phyloP scores from a whole-genome alignment of 2,888 invertebrate genomes.

The Acanthosoma haemorrhoidale region DNA sequence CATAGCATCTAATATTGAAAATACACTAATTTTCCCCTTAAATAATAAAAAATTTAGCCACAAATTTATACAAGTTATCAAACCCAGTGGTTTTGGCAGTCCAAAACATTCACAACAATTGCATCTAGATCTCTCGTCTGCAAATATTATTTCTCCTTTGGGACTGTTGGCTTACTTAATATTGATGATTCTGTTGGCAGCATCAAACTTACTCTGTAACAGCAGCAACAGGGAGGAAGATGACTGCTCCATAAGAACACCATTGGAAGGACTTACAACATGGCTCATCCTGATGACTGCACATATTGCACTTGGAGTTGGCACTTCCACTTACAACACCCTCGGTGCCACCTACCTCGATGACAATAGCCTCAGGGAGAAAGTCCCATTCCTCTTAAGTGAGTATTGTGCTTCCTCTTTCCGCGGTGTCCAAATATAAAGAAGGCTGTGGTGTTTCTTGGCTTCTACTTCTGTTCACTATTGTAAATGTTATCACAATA shows the following conservation, averaged over 20 bases:
- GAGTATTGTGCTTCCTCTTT: no score
- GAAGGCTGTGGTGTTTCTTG: no score
- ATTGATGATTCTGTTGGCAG: background rate
- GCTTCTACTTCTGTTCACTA: no score
- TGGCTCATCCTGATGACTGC: slow-evolving; percentile 35
- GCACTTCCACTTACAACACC: slow-evolving; percentile 46
- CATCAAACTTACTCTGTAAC: background rate
- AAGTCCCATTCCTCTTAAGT: slow-evolving; percentile 43
- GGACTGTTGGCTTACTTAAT: background rate
- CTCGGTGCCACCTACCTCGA: slow-evolving; percentile 49
- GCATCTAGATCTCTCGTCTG: no score
- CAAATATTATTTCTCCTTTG: background rate
- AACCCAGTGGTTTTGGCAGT: no score
- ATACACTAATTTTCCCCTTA: no score
- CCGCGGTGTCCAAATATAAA: no score
- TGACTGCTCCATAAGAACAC: slow-evolving; percentile 28
- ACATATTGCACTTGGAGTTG: slow-evolving; percentile 47
- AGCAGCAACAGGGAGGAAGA: slow-evolving; percentile 1
- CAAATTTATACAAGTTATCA: no score
- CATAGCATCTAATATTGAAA: no score
- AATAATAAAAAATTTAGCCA: no score
- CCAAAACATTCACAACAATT: no score
- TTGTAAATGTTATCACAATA: no score
- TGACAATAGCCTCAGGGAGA: slow-evolving; percentile 45
- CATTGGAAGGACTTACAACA: slow-evolving; percentile 31